Conservation (phyloP, 2,888 invertebrate species). For the Lypha dubia region DNA sequence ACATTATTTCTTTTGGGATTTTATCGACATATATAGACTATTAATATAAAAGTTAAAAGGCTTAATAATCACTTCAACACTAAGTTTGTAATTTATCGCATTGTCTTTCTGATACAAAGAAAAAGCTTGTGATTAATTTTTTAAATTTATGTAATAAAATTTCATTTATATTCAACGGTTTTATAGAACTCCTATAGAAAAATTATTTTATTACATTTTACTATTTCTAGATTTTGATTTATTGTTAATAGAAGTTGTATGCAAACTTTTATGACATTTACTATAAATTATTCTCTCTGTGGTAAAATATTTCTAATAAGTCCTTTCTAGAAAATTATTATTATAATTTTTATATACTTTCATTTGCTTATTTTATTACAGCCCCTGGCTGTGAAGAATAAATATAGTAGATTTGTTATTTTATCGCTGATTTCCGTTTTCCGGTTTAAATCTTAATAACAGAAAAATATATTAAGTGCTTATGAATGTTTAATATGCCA, state of each 20-base stretch:
- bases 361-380: background rate
- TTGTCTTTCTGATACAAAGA: no score
- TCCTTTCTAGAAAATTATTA: background rate
- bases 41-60: no score
- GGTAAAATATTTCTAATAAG: background rate
- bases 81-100: no score
- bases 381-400: background rate
- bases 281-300: background rate
- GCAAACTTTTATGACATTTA: background rate
- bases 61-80: no score
- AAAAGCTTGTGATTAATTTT: no score
- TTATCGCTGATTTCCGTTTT: background rate
- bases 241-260: background rate
- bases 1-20: no score
- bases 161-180: no score
- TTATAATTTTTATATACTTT: background rate
- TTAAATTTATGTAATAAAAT: no score
- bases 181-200: no score
- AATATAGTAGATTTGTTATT: conserved; percentile 20
- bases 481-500: background rate
- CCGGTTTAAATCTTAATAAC: background rate
- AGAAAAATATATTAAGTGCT: background rate
- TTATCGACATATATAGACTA: no score
- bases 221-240: background rate
- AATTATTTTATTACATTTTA: no score